A percentile compares a stretch with the other conserved stretches of the same genome.
These are phyloP conservation scores for Leucoraja erinaceus DNA, from an alignment of 2,113 vertebrate species.

Conservation along the genomic window DNA sequence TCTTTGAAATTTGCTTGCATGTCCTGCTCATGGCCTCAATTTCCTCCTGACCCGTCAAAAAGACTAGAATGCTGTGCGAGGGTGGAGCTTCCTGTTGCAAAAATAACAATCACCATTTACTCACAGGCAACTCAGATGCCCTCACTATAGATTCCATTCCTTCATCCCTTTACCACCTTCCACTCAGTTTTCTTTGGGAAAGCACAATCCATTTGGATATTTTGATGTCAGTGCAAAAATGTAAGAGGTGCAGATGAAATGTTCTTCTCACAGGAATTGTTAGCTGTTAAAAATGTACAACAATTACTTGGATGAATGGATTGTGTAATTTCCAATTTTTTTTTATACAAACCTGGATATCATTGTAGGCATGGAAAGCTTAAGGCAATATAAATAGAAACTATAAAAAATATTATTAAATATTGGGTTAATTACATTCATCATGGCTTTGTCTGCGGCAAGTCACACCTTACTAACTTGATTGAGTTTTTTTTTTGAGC, in stretches of 20 bases:
- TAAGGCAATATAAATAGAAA: too few species aligned
- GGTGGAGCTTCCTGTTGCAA: conserved; percentile 69
- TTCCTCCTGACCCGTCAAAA: conserved; percentile 95
- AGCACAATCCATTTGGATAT: background rate
- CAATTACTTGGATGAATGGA: too few species aligned
- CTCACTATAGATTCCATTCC: background rate
- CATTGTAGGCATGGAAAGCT: too few species aligned
- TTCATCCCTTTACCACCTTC: background rate
- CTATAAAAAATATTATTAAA: too few species aligned
- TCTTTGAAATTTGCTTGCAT: conserved; percentile 80
- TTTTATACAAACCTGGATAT: too few species aligned
- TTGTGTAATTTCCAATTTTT: too few species aligned
- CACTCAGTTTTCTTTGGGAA: background rate
- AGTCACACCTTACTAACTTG: too few species aligned
- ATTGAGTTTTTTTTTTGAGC: too few species aligned
- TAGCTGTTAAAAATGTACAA: too few species aligned
- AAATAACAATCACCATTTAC: background rate
- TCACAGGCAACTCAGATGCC: background rate
- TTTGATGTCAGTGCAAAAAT: background rate
- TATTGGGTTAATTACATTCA: too few species aligned
- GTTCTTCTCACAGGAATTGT: background rate
- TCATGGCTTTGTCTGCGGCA: too few species aligned
- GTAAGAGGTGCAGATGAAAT: background rate
- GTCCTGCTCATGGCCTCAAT: conserved; percentile 90
- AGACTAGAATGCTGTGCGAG: conserved; percentile 86